Percentiles rank a stretch among this genome's conserved stretches.
phyloP scores from a whole-genome alignment of 2,888 invertebrate genomes.

The Tenthredo livida region DNA sequence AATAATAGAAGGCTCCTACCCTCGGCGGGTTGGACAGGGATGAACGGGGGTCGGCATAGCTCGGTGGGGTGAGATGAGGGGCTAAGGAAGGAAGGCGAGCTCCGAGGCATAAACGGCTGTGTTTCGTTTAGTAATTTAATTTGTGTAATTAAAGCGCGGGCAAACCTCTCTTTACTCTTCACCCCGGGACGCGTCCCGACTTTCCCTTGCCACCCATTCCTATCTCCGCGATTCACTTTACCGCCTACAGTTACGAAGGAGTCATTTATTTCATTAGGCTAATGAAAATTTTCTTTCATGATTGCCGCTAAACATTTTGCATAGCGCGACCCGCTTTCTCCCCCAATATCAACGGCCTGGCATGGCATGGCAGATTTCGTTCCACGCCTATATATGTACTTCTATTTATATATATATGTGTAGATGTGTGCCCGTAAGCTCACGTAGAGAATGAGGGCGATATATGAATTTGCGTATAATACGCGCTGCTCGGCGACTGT shows the following conservation, averaged over 20 bases:
- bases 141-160: constrained; percentile 70
- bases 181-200: constrained; percentile 50
- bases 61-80: constrained; percentile 2
- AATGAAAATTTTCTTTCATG: constrained; percentile 69
- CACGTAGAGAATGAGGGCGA: not conserved
- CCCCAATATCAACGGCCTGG: not conserved
- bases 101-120: constrained; percentile 54
- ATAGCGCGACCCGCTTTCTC: constrained; percentile 46
- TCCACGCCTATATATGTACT: too few species aligned
- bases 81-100: constrained; percentile 32
- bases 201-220: constrained; percentile 55
- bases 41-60: constrained; percentile 29
- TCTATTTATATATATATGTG: not conserved
- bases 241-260: constrained; percentile 59
- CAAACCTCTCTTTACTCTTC: constrained; percentile 53
- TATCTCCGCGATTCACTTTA: constrained; percentile 54
- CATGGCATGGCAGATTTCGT: not conserved
- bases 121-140: constrained; percentile 71
- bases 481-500: constrained; percentile 24
- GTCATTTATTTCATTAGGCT: constrained; percentile 71
- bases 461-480: constrained; percentile 40
- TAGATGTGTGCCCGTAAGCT: not conserved
- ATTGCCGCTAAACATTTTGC: constrained; percentile 57
- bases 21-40: constrained; percentile 13
- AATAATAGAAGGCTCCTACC: constrained; percentile 27